A percentile compares a stretch with the other conserved stretches of the same genome.
These are phyloP conservation scores for Alectoris magna DNA, from an alignment of 2,797 vertebrate genomes.

Conservation along the genomic window DNA sequence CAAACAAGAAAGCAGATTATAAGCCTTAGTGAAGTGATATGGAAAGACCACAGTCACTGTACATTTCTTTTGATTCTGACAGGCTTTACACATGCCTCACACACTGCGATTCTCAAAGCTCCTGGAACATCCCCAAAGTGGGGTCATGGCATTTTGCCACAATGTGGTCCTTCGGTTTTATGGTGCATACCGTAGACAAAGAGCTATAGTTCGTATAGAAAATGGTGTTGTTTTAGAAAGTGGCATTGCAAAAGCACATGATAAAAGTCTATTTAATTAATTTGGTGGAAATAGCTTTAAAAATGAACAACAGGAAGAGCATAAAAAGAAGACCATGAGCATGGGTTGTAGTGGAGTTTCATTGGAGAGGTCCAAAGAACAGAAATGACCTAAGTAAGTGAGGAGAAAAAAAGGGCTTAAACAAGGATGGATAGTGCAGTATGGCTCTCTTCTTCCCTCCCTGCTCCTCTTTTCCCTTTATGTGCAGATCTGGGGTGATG, in stretches of 20 bases:
- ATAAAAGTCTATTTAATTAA: slow-evolving; percentile 68
- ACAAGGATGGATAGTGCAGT: background rate
- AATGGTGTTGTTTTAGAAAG: slow-evolving; percentile 61
- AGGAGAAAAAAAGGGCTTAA: background rate
- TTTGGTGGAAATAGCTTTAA: background rate
- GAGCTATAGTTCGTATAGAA: slow-evolving; percentile 46
- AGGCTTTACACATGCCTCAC: slow-evolving; percentile 16
- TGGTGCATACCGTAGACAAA: background rate
- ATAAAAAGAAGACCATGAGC: background rate
- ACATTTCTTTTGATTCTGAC: slow-evolving; percentile 21
- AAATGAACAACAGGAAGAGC: background rate
- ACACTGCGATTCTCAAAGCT: background rate
- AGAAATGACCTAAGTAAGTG: background rate
- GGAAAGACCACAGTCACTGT: slow-evolving; percentile 6
- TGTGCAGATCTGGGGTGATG: background rate
- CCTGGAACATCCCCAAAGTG: slow-evolving; percentile 72
- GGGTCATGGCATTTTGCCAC: slow-evolving; percentile 71
- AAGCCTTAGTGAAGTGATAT: slow-evolving; percentile 26
- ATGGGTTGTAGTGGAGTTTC: background rate
- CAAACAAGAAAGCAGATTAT: slow-evolving; percentile 1
- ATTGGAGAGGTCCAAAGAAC: background rate
- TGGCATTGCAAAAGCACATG: slow-evolving; percentile 32
- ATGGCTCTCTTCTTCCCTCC: background rate
- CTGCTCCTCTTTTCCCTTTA: background rate
- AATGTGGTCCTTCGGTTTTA: slow-evolving; percentile 61